Percentiles rank a stretch among this genome's conserved stretches.
These are phyloP conservation scores for Cabera pusaria DNA, from an alignment of 2,888 invertebrate genomes.

Conservation along the genomic window DNA sequence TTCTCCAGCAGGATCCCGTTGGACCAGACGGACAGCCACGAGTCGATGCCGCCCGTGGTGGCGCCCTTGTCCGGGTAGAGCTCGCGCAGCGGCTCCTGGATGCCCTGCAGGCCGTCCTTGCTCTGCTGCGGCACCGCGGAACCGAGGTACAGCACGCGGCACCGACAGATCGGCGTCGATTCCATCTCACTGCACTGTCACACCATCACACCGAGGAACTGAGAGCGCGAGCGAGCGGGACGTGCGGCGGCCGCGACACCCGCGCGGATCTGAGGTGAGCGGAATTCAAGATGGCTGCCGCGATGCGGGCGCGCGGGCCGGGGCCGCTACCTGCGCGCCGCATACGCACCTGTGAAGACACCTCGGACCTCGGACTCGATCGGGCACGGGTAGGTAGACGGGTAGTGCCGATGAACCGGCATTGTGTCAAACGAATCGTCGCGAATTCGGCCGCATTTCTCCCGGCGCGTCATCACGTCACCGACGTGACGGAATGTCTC, in stretches of 20 bases:
- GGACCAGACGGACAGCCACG: slow-evolving; percentile 98
- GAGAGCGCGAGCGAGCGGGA: too few species aligned
- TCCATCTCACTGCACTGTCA: slow-evolving; percentile 83
- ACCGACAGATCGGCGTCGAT: slow-evolving; percentile 97
- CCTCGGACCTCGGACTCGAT: slow-evolving; percentile 40
- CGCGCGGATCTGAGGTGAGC: slow-evolving; percentile 77
- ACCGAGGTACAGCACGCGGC: slow-evolving; percentile 97
- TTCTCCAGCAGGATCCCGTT: slow-evolving; percentile 98
- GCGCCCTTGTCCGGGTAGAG: slow-evolving; percentile 98
- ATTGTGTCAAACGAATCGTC: slow-evolving; percentile 76
- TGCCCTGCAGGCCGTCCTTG: slow-evolving; percentile 98
- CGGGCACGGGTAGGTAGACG: slow-evolving; percentile 36
- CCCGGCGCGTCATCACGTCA: slow-evolving; percentile 51
- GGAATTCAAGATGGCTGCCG: slow-evolving; percentile 79
- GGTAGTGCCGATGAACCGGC: slow-evolving; percentile 71
- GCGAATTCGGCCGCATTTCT: slow-evolving; percentile 80
- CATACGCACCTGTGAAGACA: slow-evolving; percentile 74
- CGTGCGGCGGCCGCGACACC: slow-evolving; percentile 72
- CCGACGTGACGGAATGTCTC: slow-evolving; percentile 73
- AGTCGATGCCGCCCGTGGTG: slow-evolving; percentile 94
- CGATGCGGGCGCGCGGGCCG: slow-evolving; percentile 32
- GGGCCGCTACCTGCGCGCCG: slow-evolving; percentile 70
- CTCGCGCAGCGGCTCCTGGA: slow-evolving; percentile 98
- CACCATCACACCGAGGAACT: slow-evolving; percentile 75
- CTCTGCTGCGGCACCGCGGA: slow-evolving; percentile 98